Evolutionary conservation across 2,888 invertebrate species (phyloP), one percentile per base, ranked within the genome.

Genomic region (Ligdia adustata): DNA sequence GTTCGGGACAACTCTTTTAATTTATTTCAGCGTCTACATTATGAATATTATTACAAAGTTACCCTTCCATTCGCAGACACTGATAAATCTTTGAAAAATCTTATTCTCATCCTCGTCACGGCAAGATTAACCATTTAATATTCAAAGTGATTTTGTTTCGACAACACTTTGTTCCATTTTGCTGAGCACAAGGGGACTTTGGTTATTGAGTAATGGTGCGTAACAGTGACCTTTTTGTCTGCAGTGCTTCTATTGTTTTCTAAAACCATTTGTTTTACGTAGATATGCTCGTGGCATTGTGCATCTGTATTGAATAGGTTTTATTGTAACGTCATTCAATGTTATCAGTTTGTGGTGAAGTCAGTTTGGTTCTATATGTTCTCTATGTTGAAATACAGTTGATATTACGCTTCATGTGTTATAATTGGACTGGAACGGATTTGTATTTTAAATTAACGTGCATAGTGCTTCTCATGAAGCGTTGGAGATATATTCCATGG

Each of bases 201-300:
- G 57, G 56, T 64, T 65, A 75, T 72, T 72, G 73, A 67, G 69
- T 80, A 79, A 78, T 81, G 80, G 75, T 66, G 72, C 79, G 72
- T 74, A 74, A 73, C 76, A 69, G 68, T 74, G 71, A 74, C 76
- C 75, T 81, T 81, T 79, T 70, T 68, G 66, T 69, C 51, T 55
- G 55, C 54, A 54, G 55, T 58, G 66, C 55, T 69, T 74, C 73
- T 60, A 70, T 76, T 76, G 75, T 77, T 72, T 64, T 63, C 52
- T 53, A 55, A 55, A 60, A 51, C 52, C 55, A 55, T 66, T 69
- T 67, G 62, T 68, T 70, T 67, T 38, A 38, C 57, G 52, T 40
- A 60, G 41, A 62, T 35, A 38, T 63, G 52, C 64, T 61, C 56
- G 40, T 42, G 32, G 34, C 52, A 51, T 43, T 50, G 46, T 48